Base-by-base conservation (phyloP, 2,113 vertebrate species). In the Leucopternis melanops region DNA sequence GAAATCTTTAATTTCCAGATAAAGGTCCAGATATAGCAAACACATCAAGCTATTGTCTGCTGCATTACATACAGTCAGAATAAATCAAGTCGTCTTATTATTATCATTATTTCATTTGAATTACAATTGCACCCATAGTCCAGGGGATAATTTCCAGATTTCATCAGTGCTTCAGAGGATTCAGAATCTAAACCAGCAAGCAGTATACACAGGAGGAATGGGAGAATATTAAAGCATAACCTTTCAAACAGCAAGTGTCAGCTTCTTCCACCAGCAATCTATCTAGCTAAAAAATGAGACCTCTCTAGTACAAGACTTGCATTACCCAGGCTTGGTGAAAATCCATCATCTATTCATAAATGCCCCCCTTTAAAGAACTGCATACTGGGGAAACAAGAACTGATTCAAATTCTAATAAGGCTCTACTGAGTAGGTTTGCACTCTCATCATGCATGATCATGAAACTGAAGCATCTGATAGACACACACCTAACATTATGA, bases 81-180 rank as follows among this genome's bases (percentile, higher is more conserved):
- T 49, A 67, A 15, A 93, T 52, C 18, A 74, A 82, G 21, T 65
- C 10, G 5, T 87, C 18, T 74, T 93, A 62, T 74, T 92, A 92
- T 34, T 52, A 69, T 9, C 27, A 82, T 88, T 91, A 94, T 86
- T 92, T 94, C 16, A 91, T 77, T 95, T 92, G 77, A 94, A 94
- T 91, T 87, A 94, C 73, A 95, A 79, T 49, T 87, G 49, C 40
- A 81, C 34, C 72, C 27, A 44, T 27, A 91, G 80, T 63, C 66
- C 72, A 88, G 32, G 25, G 57, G 16, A 58, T 90, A 74, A 86
- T 81, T 94, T 92, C 40, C 72, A 90, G 59, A 92, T 84, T 74
- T 80, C 59, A 90, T 92, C 86, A 86, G 69, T 50, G 72, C 34
- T 86, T 81, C 69, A 88, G 59, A 92, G 66, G 34, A 85, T 82